A percentile compares a stretch with the other conserved stretches of the same genome.
These are phyloP conservation scores for Glossosoma conforme DNA, from an alignment of 1,140 invertebrate genomes.

Conservation along the genomic window DNA sequence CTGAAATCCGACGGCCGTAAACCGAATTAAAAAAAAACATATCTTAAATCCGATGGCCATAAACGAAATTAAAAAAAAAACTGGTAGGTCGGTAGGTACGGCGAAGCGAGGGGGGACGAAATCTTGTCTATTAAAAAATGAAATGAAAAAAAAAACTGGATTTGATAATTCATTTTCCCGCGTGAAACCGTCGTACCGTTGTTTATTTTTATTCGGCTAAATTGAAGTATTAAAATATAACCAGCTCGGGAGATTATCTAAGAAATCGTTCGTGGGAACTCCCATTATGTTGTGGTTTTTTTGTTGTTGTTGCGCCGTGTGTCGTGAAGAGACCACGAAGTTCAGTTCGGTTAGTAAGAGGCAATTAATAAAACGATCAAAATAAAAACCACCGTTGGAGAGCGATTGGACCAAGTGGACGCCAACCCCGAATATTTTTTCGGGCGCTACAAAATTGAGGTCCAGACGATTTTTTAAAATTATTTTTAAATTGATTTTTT, in stretches of 20 bases:
- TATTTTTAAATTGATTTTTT: too few relatives aligned
- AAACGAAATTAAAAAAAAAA: too few relatives aligned
- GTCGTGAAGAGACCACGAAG: conserved; percentile 19
- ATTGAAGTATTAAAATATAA: conserved; percentile 19
- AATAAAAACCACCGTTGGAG: conserved; percentile 27
- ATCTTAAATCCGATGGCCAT: too few relatives aligned
- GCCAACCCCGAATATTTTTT: conserved; percentile 1
- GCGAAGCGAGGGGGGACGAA: too few relatives aligned
- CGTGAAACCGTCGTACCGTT: conserved; percentile 2
- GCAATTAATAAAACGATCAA: conserved; percentile 29
- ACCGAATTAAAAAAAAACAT: too few relatives aligned
- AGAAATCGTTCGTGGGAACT: conserved; percentile 25
- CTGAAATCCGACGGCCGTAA: too few relatives aligned
- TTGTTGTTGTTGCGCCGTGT: conserved; percentile 5
- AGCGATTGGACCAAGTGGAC: conserved; percentile 8
- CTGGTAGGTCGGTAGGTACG: too few relatives aligned
- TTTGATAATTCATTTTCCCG: too few relatives aligned
- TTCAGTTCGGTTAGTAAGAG: conserved; percentile 28
- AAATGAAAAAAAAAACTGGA: too few relatives aligned
- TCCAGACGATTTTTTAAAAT: too few relatives aligned
- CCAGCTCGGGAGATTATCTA: background rate
- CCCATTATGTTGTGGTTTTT: conserved; percentile 21
- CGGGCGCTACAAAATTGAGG: too few relatives aligned
- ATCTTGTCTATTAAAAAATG: too few relatives aligned
- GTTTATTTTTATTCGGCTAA: conserved; percentile 15